Evolutionary conservation across 2,113 vertebrate species (phyloP), one percentile per base, ranked within the genome.

Genomic region (Mastomys natalensis): DNA sequence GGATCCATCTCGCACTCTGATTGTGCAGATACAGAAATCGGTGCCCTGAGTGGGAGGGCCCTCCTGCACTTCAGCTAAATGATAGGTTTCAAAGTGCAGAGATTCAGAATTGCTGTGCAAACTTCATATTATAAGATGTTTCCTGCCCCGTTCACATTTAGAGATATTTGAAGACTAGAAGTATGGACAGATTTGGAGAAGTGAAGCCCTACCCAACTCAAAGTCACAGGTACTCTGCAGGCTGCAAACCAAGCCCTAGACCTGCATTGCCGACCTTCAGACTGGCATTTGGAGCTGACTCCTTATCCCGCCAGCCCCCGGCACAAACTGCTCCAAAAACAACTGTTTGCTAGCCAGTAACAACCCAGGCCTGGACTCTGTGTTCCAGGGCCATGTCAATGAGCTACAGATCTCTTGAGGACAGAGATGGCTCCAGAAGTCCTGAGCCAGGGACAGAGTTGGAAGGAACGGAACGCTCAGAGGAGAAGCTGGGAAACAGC

Each of bases 331-430:
- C 66, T 88, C 95, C 95, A 93, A 96, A 95, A 96, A 80, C 95
- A 97, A 95, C 94, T 91, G 90, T 22, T 53, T 66, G 40, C 6
- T 78, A 74, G 97, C 97, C 94, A 97, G 95, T n/a, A 95, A 94
- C 95, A 95, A 91, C 95, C 66, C 16, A 68, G 89, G 82, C 51
- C 2, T 87, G 94, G 26, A 87, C 97, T 55, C 86, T 7, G 53
- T 89, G 93, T 95, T 66, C 95, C 62, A 58, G 87, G 53, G 48
- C 10, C 29, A 1, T 95, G 89, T 73, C 96, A 92, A 43, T 89
- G 43, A 93, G 89, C 94, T 87, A 51, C 87, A 96, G 91, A 96
- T 37, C 81, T 48, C 45, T 51, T 40, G 22, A 84, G 8, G 62
- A 85, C 58, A 22, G 53, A 91, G 94, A 74, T 72, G 82, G 82